phyloP scores from a whole-genome alignment of 2,797 vertebrate species.

The Typhlichthys eigenmanni region DNA sequence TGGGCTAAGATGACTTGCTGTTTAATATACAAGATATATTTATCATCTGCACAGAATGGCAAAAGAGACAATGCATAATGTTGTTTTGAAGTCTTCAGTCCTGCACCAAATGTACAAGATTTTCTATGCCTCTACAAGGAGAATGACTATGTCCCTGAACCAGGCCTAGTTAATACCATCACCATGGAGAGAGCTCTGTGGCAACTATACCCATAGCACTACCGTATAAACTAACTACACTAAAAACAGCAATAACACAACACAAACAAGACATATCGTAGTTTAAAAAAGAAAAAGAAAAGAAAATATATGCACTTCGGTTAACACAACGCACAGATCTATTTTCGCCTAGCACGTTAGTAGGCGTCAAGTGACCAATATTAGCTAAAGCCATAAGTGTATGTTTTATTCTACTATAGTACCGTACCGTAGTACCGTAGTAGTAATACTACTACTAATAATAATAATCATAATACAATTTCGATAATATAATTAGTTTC shows the following conservation, averaged over 20 bases:
- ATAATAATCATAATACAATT: too few relatives aligned
- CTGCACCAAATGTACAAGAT: constrained; percentile 51
- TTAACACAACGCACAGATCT: constrained; percentile 11
- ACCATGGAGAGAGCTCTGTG: constrained; percentile 77
- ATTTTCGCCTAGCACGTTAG: too few relatives aligned
- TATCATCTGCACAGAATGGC: constrained; percentile 7
- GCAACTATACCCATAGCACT: constrained; percentile 46
- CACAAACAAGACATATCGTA: constrained; percentile 32
- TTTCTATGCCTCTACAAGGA: constrained; percentile 50
- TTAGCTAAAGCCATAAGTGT: too few relatives aligned
- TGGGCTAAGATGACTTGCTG: neutral
- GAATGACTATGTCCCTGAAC: constrained; percentile 55
- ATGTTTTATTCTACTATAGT: too few relatives aligned
- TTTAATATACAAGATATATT: constrained; percentile 31
- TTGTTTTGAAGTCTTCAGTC: constrained; percentile 40
- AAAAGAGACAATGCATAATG: constrained; percentile 44
- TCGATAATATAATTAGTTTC: too few relatives aligned
- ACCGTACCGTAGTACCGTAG: too few relatives aligned
- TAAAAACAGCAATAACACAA: constrained; percentile 57
- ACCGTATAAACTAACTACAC: constrained; percentile 53
- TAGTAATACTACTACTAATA: too few relatives aligned
- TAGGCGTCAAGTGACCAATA: too few relatives aligned
- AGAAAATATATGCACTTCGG: constrained; percentile 16
- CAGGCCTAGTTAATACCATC: constrained; percentile 73
- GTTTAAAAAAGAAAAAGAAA: constrained; percentile 47